Evolutionary conservation across 2,797 vertebrate genomes (phyloP).

Genomic region (Leptodactylus fallax): DNA sequence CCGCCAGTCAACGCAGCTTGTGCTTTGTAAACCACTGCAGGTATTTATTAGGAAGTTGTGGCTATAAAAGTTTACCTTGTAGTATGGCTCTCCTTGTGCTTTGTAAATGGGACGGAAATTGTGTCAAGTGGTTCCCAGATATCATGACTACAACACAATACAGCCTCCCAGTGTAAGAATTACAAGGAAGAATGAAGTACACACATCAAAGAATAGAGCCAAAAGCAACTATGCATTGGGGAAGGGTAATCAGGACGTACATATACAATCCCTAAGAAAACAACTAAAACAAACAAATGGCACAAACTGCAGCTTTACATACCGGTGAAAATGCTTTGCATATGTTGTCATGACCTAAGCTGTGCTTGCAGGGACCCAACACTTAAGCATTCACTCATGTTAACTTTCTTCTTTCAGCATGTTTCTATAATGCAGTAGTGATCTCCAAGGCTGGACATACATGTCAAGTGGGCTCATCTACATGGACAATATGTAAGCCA

Average conservation of each 20-base stretch:
- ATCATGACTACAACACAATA: constrained; percentile 31
- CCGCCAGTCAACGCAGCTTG: no score
- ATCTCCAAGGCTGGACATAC: neutral
- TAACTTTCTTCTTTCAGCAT: neutral
- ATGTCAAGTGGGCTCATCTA: neutral
- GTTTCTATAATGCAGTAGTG: neutral
- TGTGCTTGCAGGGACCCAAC: neutral
- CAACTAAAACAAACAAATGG: constrained; percentile 18
- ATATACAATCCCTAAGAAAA: neutral
- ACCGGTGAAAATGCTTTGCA: neutral
- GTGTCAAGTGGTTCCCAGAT: constrained; percentile 44
- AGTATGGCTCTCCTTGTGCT: constrained; percentile 21
- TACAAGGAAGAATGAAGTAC: neutral
- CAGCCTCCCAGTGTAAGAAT: neutral
- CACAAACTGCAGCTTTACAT: neutral
- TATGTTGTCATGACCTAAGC: neutral
- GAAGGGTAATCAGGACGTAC: neutral
- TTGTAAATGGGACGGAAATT: constrained; percentile 39
- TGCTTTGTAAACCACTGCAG: neutral
- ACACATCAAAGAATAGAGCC: constrained; percentile 29
- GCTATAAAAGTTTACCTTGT: constrained; percentile 19
- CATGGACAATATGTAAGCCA: neutral
- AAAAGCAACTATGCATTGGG: neutral
- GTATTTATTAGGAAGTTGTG: constrained; percentile 2
- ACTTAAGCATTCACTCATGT: no score